Percentiles rank a stretch among this genome's conserved stretches.
These are phyloP conservation scores for Chirona hameri DNA, from an alignment of 2,888 invertebrate genomes.

Conservation along the genomic window DNA sequence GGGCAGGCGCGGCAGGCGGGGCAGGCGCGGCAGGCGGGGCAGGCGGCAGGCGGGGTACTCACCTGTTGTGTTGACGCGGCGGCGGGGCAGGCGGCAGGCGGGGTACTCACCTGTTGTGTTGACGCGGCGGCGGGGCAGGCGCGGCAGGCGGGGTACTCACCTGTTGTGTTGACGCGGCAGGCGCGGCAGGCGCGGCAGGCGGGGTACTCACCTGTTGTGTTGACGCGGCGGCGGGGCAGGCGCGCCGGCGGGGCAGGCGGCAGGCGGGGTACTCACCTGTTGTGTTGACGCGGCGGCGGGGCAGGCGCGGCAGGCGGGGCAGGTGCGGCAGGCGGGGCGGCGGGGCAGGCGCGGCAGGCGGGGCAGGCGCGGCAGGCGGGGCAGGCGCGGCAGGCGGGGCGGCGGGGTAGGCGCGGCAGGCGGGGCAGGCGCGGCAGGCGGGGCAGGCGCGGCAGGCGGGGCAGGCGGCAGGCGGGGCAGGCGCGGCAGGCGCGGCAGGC, in stretches of 20 bases:
- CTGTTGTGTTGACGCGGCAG: background rate
- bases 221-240: background rate
- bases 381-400: background rate
- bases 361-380: background rate
- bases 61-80: constrained; percentile 66
- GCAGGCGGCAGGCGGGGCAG: background rate
- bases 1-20: background rate
- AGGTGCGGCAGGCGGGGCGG: background rate
- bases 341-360: background rate
- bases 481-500: background rate
- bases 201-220: too few relatives aligned
- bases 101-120: too few relatives aligned
- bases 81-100: background rate
- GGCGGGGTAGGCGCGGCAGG: too few relatives aligned
- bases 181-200: background rate
- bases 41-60: constrained; percentile 43
- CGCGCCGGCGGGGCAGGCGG: background rate
- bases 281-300: too few relatives aligned
- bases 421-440: background rate
- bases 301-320: background rate
- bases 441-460: background rate
- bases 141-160: background rate
- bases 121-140: background rate
- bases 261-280: constrained; percentile 45
- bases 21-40: background rate